Base-by-base conservation (phyloP, 2,113 vertebrate genomes). In the Oncorhynchus mykiss region DNA sequence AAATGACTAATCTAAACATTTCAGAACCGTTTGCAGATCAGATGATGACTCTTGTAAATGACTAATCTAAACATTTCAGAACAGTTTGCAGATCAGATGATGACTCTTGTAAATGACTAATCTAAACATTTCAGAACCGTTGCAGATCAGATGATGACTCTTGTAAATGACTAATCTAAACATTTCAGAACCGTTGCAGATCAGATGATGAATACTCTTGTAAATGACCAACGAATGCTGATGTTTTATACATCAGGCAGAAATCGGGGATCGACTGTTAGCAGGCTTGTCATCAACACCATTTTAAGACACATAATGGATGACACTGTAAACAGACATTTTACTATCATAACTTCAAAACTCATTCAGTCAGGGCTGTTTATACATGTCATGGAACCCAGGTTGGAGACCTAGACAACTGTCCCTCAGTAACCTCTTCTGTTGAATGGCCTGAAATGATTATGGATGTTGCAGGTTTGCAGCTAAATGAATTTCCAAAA, bases 331-430 rank as follows among this genome's bases (percentile, higher is more conserved):
- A 91, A 90, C 87, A 85, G 81, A 90, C 79, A 71, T 85, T 85
- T 82, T 84, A 72, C 71, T 75, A 77, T 81, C 81, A 81, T 82
- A 83, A 82, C 78, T 83, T 85, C 83, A 72, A 85, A 83, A 67
- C 76, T 22, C 78, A 87, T 90, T 92, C 78, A 70, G 78, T 91
- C 87, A 71, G 66, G 54, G 88, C 12, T 91, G 91, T 93, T 93
- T 91, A 86, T 70, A 86, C 81, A 64, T 31, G 82, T 85, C 87
- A 92, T 88, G 70, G 72, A 86, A 72, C n/a, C 77, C 89, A 90
- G 85, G 83, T 85, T 81, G 73, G 67, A 73, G 49, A 49, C 31
- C 22, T 4, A 69, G 34, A 25, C 3, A 22, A 49, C 4, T 49
- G n/a, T 4, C 18, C 68, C 20, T 25, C 16, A 22, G 34, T 16